A percentile compares a stretch with the other conserved stretches of the same genome.
phyloP scores from a whole-genome alignment of 2,888 invertebrate species.

The Hydraecia micacea region DNA sequence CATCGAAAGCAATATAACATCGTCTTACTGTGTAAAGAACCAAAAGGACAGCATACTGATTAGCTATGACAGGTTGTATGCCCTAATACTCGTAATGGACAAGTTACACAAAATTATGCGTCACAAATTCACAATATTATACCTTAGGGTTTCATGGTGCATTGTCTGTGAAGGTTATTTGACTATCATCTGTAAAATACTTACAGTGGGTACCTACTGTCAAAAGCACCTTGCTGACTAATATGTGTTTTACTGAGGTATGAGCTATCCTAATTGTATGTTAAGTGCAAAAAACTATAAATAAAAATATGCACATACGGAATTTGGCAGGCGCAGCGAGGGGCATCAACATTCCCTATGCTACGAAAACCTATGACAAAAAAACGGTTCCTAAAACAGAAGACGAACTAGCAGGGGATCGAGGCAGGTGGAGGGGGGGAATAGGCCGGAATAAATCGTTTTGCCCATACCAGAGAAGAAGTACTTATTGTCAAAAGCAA shows the following conservation, averaged over 20 bases:
- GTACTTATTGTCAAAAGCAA: not conserved
- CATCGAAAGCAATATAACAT: not conserved
- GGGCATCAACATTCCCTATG: too few species aligned
- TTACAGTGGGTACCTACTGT: not conserved
- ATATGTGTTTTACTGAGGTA: not conserved
- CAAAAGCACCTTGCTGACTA: not conserved
- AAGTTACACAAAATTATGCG: not conserved
- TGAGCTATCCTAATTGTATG: not conserved
- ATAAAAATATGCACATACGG: too few species aligned
- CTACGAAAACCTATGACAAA: too few species aligned
- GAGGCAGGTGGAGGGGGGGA: too few species aligned
- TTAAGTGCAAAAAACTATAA: too few species aligned
- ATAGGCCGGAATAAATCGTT: too few species aligned
- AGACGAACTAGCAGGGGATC: too few species aligned
- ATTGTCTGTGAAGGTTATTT: constrained; percentile 3
- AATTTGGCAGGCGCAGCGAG: too few species aligned
- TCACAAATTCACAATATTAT: constrained; percentile 3
- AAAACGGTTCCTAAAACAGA: too few species aligned
- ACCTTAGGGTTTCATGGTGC: constrained; percentile 8
- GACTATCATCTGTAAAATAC: not conserved
- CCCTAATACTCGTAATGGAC: constrained; percentile 4
- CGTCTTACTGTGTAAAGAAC: not conserved
- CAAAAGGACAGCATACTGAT: not conserved
- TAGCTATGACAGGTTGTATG: not conserved
- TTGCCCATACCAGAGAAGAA: not conserved